Evolutionary conservation across 2,113 vertebrate species (phyloP), one percentile per base, ranked within the genome.

Genomic region (Phasianus colchicus): DNA sequence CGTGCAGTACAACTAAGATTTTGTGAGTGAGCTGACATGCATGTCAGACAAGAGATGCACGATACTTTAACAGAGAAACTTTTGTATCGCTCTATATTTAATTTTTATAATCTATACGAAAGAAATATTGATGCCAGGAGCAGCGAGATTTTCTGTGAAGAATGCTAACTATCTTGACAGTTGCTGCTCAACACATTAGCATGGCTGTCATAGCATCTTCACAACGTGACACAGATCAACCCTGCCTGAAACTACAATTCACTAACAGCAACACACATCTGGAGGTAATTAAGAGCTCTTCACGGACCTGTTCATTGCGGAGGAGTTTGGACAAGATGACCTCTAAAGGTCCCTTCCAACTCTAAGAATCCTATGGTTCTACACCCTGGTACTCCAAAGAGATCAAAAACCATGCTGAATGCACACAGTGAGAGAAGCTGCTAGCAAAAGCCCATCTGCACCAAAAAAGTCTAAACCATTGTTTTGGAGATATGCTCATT

Each of bases 21-120:
- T 79, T 89, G 36, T n/a, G 64, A 91, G 81, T 7, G 77, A 95
- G n/a, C 40, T 96, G 89, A 92, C 75, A 78, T 50, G 76, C 79
- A 60, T 14, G 64, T 83, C 89, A 94, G 81, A 83, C 15, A 83
- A 83, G 71, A 89, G 24, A 75, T 1, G 2, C 57, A 38, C 0
- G 5, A 82, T 30, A 16, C 64, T 77, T 92, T 72, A 63, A 42
- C 48, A 64, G 82, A 61, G 29, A 91, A 96, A 88, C 63, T 86
- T 93, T 70, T 66, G 40, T 63, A 84, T 88, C 43, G 10, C 71
- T 92, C 76, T 80, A 81, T 55, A 88, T 88, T 94, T 87, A 69
- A 21, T 77, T 78, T 64, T 88, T 2, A 71, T 86, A 67, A 86
- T 83, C 57, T 88, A 47, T 74, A 88, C 32, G 83, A 94, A 94